A percentile compares a stretch with the other conserved stretches of the same genome.
phyloP scores from a whole-genome alignment of 2,888 invertebrate species.

The Chloromyia formosa region DNA sequence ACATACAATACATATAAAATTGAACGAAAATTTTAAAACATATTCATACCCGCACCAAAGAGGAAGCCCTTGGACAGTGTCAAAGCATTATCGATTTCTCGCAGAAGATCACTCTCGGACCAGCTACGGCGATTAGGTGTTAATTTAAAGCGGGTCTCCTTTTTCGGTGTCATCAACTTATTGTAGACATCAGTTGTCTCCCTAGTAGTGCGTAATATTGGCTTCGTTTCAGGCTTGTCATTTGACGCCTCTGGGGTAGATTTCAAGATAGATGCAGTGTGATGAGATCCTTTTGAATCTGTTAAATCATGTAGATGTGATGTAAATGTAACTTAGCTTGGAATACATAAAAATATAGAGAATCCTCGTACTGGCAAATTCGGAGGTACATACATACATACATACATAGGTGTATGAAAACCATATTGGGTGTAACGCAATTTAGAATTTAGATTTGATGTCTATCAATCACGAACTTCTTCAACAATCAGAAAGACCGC shows the following conservation, averaged over 20 bases:
- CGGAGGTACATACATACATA: too few species aligned
- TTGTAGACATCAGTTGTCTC: background rate
- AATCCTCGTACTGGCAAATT: too few species aligned
- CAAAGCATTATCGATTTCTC: conserved; percentile 72
- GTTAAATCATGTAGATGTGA: background rate
- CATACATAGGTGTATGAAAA: too few species aligned
- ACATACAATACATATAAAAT: background rate
- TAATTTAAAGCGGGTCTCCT: conserved; percentile 61
- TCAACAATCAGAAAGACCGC: too few species aligned
- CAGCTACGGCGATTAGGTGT: conserved; percentile 62
- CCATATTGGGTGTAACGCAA: too few species aligned
- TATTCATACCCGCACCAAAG: conserved; percentile 63
- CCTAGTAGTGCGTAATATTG: conserved; percentile 50
- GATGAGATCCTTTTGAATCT: conserved; percentile 24
- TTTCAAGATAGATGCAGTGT: background rate
- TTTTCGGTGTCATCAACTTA: conserved; percentile 51
- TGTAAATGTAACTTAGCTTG: background rate
- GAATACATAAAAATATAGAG: too few species aligned
- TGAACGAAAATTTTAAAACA: background rate
- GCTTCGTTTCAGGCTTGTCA: conserved; percentile 1
- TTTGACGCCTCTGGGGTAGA: conserved; percentile 8
- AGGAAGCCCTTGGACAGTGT: conserved; percentile 64
- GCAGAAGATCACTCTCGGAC: conserved; percentile 67
- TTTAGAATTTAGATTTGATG: too few species aligned
- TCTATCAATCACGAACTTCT: too few species aligned